Percentiles rank a stretch among this genome's conserved stretches.
These are phyloP conservation scores for Xestia c-nigrum DNA, from an alignment of 2,888 invertebrate species.

Conservation along the genomic window DNA sequence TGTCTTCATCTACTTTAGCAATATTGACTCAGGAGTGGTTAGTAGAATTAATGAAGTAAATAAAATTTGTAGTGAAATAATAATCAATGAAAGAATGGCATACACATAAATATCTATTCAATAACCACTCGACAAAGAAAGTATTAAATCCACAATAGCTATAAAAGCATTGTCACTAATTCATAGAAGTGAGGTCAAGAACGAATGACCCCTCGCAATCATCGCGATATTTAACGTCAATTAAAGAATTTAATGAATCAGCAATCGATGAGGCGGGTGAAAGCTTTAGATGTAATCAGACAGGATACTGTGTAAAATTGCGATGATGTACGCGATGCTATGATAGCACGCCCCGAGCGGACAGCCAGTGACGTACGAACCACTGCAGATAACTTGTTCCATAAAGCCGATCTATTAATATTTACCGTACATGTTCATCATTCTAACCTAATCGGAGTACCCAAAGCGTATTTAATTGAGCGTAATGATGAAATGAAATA, in stretches of 20 bases:
- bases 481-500: constrained; percentile 73
- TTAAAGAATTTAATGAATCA: constrained; percentile 86
- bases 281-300: constrained; percentile 83
- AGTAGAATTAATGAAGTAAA: constrained; percentile 32
- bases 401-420: constrained; percentile 68
- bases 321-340: constrained; percentile 65
- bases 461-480: constrained; percentile 70
- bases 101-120: constrained; percentile 47
- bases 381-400: constrained; percentile 68
- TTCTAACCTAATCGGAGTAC: constrained; percentile 68
- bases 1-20: constrained; percentile 21
- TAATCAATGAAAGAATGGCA: constrained; percentile 51
- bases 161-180: constrained; percentile 78
- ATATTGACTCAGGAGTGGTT: constrained; percentile 23
- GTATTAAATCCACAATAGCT: constrained; percentile 59
- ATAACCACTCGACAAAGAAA: constrained; percentile 62
- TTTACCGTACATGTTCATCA: constrained; percentile 68
- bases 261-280: constrained; percentile 80
- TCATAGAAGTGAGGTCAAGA: constrained; percentile 83
- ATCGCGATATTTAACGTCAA: constrained; percentile 83
- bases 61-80: constrained; percentile 37
- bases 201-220: constrained; percentile 78
- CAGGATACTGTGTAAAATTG: constrained; percentile 77
- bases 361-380: constrained; percentile 70
- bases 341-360: constrained; percentile 66